A percentile compares a stretch with the other conserved stretches of the same genome.
Evolutionary conservation across 1,140 invertebrate species (phyloP).

Genomic region (Arion vulgaris): DNA sequence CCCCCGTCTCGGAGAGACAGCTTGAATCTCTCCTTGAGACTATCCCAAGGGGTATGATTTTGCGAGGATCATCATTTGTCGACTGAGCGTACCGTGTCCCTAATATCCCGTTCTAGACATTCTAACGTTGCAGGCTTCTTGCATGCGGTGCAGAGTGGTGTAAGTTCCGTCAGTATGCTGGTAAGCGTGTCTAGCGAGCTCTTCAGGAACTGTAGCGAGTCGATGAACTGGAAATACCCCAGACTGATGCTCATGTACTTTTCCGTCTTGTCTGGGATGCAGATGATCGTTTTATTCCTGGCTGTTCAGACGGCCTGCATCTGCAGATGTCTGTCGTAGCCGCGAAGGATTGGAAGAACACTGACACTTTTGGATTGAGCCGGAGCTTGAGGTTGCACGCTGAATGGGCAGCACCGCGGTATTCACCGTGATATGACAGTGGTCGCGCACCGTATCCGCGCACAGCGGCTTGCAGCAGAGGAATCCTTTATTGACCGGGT

Average conservation of each 20-base stretch:
- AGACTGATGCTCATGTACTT: constrained; percentile 38
- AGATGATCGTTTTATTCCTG: constrained; percentile 52
- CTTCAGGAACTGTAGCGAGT: neutral
- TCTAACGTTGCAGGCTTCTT: neutral
- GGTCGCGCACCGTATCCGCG: constrained; percentile 22
- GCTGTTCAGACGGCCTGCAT: constrained; percentile 59
- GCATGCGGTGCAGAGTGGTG: neutral
- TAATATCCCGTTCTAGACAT: neutral
- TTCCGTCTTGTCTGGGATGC: constrained; percentile 69
- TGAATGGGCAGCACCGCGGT: constrained; percentile 39
- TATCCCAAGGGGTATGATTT: neutral
- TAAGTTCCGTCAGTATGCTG: neutral
- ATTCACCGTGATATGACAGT: constrained; percentile 39
- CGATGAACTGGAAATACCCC: constrained; percentile 25
- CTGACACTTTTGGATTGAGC: constrained; percentile 46
- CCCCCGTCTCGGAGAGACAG: neutral
- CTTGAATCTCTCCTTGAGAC: neutral
- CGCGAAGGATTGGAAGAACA: constrained; percentile 70
- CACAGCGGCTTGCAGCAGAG: constrained; percentile 33
- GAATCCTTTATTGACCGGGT: constrained; percentile 24
- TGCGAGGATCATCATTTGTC: neutral
- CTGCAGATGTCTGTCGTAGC: constrained; percentile 69
- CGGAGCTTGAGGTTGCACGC: constrained; percentile 13
- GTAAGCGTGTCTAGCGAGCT: neutral
- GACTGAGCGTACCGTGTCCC: neutral